These are phyloP conservation scores for Conchocele bisecta DNA, from an alignment of 2,888 invertebrate species.

Conservation along the genomic window DNA sequence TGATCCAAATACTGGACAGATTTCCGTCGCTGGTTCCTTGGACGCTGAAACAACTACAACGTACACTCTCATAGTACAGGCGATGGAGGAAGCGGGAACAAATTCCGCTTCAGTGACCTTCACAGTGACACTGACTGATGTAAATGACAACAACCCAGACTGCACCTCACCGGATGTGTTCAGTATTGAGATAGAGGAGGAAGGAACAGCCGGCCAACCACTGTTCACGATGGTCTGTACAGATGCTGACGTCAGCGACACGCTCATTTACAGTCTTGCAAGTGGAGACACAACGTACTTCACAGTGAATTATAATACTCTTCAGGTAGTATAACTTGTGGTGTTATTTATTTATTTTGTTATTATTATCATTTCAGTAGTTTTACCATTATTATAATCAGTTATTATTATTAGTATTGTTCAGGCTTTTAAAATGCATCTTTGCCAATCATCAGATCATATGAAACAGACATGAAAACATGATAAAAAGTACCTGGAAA, in stretches of 20 bases:
- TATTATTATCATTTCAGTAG: no score
- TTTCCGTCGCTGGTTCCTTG: constrained; percentile 63
- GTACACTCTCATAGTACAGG: constrained; percentile 63
- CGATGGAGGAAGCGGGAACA: constrained; percentile 55
- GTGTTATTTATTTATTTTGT: no score
- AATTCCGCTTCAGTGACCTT: constrained; percentile 54
- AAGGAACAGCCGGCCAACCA: constrained; percentile 30
- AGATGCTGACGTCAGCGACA: constrained; percentile 59
- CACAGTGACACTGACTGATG: constrained; percentile 50
- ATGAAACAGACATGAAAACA: no score
- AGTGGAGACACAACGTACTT: constrained; percentile 61
- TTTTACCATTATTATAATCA: no score
- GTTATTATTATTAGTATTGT: no score
- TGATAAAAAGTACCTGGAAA: no score
- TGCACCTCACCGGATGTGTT: constrained; percentile 59
- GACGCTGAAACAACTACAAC: constrained; percentile 67
- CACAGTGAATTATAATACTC: constrained; percentile 40
- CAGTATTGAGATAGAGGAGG: constrained; percentile 53
- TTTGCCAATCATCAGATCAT: no score
- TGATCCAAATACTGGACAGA: constrained; percentile 58
- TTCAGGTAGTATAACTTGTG: constrained; percentile 47
- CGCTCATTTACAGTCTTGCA: constrained; percentile 54
- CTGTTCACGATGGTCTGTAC: constrained; percentile 59
- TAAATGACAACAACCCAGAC: constrained; percentile 61
- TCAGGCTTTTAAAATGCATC: no score